These are phyloP conservation scores for Macrophya annulata DNA, from an alignment of 2,888 invertebrate genomes.

Conservation along the genomic window DNA sequence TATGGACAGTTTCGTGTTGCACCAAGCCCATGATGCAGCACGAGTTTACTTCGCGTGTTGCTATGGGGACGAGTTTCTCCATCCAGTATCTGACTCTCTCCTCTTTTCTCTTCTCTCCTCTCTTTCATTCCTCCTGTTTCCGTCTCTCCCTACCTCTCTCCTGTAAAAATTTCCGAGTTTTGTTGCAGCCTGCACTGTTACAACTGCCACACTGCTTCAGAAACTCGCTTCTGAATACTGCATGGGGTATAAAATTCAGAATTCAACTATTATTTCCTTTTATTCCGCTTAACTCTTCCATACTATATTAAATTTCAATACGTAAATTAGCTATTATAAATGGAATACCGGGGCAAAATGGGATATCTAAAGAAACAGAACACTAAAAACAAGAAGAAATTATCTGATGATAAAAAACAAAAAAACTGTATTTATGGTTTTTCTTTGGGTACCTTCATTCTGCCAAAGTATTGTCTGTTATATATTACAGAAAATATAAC, in stretches of 20 bases:
- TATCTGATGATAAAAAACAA: too few relatives aligned
- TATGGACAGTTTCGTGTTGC: constrained; percentile 19
- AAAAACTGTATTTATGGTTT: background rate
- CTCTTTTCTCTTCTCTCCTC: background rate
- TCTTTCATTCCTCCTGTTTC: constrained; percentile 46
- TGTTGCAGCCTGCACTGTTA: constrained; percentile 23
- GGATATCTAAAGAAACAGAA: background rate
- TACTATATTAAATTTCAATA: background rate
- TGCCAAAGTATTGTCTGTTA: too few relatives aligned
- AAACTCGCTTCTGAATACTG: background rate
- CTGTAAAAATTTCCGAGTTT: constrained; percentile 32
- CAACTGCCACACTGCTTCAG: constrained; percentile 12
- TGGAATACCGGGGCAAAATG: background rate
- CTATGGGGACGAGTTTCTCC: constrained; percentile 63
- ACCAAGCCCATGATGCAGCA: constrained; percentile 38
- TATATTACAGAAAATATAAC: too few relatives aligned
- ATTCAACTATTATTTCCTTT: background rate
- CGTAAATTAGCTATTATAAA: background rate
- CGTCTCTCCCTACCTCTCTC: constrained; percentile 39
- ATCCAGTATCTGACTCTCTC: constrained; percentile 47
- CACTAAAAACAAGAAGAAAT: background rate
- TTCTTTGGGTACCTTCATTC: too few relatives aligned
- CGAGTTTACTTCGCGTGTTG: constrained; percentile 61
- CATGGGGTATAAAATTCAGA: background rate
- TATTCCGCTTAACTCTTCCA: background rate